phyloP scores from a whole-genome alignment of 2,888 invertebrate genomes.

The Microchrysa polita region DNA sequence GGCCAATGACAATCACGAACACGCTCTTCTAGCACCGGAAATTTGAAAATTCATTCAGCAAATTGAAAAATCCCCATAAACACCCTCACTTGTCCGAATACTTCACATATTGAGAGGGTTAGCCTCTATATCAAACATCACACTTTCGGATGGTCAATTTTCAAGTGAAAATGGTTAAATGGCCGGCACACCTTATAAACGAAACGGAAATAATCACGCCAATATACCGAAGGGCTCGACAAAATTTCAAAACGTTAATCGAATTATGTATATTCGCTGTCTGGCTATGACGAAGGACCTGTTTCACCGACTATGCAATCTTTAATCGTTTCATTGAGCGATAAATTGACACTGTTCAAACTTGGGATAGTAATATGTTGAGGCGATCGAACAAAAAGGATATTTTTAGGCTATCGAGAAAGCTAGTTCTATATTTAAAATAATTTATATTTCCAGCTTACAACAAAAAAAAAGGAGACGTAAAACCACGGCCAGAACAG shows the following conservation, averaged over 20 bases:
- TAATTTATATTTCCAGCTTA: slow-evolving; percentile 39
- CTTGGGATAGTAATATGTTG: slow-evolving; percentile 4
- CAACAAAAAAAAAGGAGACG: slow-evolving; percentile 37
- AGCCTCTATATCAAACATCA: not conserved
- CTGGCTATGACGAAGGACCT: not conserved
- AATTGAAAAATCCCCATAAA: slow-evolving; percentile 17
- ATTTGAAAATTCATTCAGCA: slow-evolving; percentile 30
- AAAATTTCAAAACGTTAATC: slow-evolving; percentile 17
- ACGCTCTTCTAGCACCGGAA: slow-evolving; percentile 2
- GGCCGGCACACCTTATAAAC: slow-evolving; percentile 13
- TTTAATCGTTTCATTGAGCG: not conserved
- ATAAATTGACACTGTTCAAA: not conserved
- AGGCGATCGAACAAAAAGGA: not conserved
- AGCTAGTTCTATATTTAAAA: not conserved
- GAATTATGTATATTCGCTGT: slow-evolving; percentile 14
- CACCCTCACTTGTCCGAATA: slow-evolving; percentile 15
- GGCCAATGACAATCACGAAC: slow-evolving; percentile 23
- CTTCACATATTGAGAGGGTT: not conserved
- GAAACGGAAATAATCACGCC: slow-evolving; percentile 33
- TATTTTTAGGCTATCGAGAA: not conserved
- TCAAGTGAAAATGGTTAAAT: not conserved
- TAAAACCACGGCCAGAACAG: slow-evolving; percentile 12
- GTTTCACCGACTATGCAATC: not conserved
- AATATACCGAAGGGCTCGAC: slow-evolving; percentile 18
- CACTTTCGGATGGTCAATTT: not conserved